phyloP scores from a whole-genome alignment of 1,140 invertebrate species.

The Aplysia californica region DNA sequence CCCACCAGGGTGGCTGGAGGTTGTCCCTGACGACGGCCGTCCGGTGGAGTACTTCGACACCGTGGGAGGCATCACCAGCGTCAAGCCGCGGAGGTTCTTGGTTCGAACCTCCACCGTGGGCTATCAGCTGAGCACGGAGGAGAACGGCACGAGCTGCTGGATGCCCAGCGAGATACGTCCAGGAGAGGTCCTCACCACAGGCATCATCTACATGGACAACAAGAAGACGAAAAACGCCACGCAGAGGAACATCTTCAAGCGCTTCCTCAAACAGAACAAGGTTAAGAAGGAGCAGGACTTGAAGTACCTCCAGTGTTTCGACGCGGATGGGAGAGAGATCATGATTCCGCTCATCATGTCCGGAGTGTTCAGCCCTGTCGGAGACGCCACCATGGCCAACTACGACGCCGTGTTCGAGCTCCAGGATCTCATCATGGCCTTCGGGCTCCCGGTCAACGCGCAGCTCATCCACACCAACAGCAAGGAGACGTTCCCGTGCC shows the following conservation, averaged over 20 bases:
- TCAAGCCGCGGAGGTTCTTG: slow-evolving; percentile 53
- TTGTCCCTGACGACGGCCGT: slow-evolving; percentile 57
- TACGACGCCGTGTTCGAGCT: slow-evolving; percentile 61
- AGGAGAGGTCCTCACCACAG: slow-evolving; percentile 53
- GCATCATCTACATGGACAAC: slow-evolving; percentile 60
- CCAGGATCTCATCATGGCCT: slow-evolving; percentile 58
- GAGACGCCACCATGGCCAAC: slow-evolving; percentile 47
- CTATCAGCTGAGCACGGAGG: slow-evolving; percentile 53
- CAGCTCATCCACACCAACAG: slow-evolving; percentile 51
- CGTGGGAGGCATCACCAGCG: slow-evolving; percentile 52
- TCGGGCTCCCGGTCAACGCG: slow-evolving; percentile 54
- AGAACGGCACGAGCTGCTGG: slow-evolving; percentile 53
- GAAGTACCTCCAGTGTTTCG: slow-evolving; percentile 61
- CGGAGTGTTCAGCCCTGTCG: slow-evolving; percentile 62
- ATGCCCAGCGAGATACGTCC: slow-evolving; percentile 54
- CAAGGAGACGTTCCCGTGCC: slow-evolving; percentile 22
- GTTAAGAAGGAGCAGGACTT: slow-evolving; percentile 52
- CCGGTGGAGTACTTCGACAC: slow-evolving; percentile 63
- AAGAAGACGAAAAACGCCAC: slow-evolving; percentile 42
- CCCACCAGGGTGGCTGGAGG: slow-evolving; percentile 62
- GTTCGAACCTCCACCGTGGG: slow-evolving; percentile 57
- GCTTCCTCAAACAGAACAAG: slow-evolving; percentile 49
- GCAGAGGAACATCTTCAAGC: slow-evolving; percentile 43
- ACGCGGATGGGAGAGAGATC: slow-evolving; percentile 46
- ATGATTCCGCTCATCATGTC: slow-evolving; percentile 63